These are phyloP conservation scores for Fregetta grallaria DNA, from an alignment of 2,113 vertebrate genomes.

Conservation along the genomic window DNA sequence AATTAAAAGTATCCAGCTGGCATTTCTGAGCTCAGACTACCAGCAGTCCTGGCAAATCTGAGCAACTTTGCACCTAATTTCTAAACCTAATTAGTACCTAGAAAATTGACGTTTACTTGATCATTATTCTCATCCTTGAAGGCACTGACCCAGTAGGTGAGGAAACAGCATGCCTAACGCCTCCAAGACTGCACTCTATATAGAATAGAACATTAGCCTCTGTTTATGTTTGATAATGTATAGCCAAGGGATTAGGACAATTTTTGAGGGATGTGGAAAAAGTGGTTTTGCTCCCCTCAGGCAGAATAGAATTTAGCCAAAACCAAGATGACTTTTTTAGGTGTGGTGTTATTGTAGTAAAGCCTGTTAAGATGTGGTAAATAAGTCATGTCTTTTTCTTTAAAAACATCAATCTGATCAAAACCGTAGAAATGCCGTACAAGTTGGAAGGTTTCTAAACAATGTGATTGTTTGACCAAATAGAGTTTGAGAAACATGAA, in stretches of 20 bases:
- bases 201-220: neutral
- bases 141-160: neutral
- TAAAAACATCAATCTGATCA: neutral
- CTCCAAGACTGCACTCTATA: neutral
- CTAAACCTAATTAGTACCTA: neutral
- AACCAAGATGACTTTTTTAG: neutral
- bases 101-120: neutral
- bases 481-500: neutral
- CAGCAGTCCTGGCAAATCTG: neutral
- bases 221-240: neutral
- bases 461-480: neutral
- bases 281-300: neutral
- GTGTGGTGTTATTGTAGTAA: neutral
- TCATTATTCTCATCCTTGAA: neutral
- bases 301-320: neutral
- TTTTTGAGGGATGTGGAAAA: neutral
- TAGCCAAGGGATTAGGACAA: neutral
- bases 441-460: neutral
- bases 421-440: neutral
- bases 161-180: rapidly evolving
- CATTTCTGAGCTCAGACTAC: neutral
- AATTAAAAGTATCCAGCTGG: neutral
- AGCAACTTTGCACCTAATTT: neutral
- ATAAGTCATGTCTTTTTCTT: neutral
- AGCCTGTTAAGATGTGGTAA: neutral